Base-by-base conservation (phyloP, 2,797 vertebrate genomes). In the Hoplostethus mediterraneus region DNA sequence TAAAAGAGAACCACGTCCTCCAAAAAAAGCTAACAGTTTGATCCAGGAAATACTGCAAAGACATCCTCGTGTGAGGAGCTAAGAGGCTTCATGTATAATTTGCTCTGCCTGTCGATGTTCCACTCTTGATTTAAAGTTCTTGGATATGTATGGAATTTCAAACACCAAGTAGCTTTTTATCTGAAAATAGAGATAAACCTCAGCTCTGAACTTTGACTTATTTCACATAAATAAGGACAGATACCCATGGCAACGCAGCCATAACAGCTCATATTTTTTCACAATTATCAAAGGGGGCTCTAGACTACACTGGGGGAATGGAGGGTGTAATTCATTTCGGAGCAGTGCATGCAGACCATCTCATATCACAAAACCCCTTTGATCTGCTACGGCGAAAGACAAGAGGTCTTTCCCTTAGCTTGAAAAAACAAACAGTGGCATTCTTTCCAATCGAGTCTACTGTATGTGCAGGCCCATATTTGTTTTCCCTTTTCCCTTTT, bases 41-140 rank as follows among this genome's bases (percentile, higher is more conserved):
- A 81, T 92, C 75, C 79, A 88, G 81, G 81, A 87, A 84, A 89
- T 79, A 85, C 78, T 80, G 31, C 76, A 79, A 82, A 89, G 81
- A 81, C 75, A 79, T 66, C 64, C 80, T 67, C 81, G 82, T 85
- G 67, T 55, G 75, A 85, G 80, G 78, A 83, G 80, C 68, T 73
- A 86, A 92, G 63, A 83, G 93, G 93, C 95, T 96, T 96, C 92
- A 93, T 93, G 94, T 95, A 91, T 93, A 92, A 95, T 95, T 95
- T 95, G 93, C 89, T 93, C 85, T 92, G 93, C 88, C 90, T 89
- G 82, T 78, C 89, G 84, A 83, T 73, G 82, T 89, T 90, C 89
- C 85, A 21, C 59, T 68, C 75, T 64, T 90, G 67, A 88, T 93
- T 91, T 90, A 94, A 94, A 90, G 80, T 84, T 89, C 90, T 93